Evolutionary conservation across 2,113 vertebrate species (phyloP).

Genomic region (Myanophis thanlyinensis): DNA sequence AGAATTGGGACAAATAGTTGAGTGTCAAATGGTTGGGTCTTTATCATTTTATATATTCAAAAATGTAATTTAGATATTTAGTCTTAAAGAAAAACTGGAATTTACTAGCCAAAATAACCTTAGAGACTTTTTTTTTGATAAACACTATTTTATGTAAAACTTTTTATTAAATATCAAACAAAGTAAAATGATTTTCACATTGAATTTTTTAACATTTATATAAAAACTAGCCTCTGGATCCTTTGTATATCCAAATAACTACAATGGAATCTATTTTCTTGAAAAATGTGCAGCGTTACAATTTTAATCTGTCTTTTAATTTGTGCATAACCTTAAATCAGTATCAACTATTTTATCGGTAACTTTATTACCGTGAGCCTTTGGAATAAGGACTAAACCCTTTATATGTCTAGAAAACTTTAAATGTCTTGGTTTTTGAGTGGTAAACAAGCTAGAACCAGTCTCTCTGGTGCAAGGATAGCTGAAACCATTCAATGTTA

Average conservation of each 20-base stretch:
- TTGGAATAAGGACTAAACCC: slow-evolving; percentile 28
- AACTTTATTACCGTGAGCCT: slow-evolving; percentile 28
- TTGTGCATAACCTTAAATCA: not conserved
- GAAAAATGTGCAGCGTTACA: not conserved
- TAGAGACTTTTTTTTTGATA: not conserved
- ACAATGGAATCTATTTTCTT: not conserved
- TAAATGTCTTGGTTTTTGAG: slow-evolving; percentile 37
- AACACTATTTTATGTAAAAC: not conserved
- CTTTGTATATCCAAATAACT: not conserved
- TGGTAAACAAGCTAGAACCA: slow-evolving; percentile 31
- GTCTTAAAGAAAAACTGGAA: not conserved
- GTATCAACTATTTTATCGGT: not conserved
- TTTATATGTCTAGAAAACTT: slow-evolving; percentile 47
- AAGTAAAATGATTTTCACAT: not conserved
- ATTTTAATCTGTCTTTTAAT: not conserved
- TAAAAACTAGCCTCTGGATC: not conserved
- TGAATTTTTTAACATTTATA: not conserved
- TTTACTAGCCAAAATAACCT: not conserved
- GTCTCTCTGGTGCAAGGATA: slow-evolving; percentile 31
- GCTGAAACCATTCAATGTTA: slow-evolving; percentile 30
- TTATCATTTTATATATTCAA: not conserved
- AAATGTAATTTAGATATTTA: not conserved
- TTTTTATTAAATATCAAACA: not conserved
- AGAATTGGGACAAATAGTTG: not conserved
- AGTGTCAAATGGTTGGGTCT: not conserved